Evolutionary conservation across 1,140 invertebrate genomes (phyloP).

Genomic region (Lamellibrachia luymesi): DNA sequence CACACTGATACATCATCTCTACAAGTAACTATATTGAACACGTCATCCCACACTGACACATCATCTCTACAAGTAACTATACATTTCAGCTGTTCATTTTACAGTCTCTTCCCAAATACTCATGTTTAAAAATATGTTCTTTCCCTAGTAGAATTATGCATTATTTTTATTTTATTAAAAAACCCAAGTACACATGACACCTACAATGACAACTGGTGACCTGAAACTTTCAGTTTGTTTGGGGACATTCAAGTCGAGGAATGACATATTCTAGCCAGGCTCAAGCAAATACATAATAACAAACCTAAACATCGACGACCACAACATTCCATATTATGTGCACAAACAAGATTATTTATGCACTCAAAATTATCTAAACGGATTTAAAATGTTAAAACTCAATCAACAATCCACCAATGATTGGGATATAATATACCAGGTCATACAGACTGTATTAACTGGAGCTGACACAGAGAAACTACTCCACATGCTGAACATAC

Average conservation of each 20-base stretch:
- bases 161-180: no score
- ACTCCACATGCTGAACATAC: background rate
- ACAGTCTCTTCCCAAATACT: no score
- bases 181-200: background rate
- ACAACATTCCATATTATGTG: background rate
- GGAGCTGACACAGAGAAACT: background rate
- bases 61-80: no score
- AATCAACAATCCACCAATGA: background rate
- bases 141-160: no score
- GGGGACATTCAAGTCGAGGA: background rate
- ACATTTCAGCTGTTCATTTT: no score
- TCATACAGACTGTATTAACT: background rate
- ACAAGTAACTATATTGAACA: no score
- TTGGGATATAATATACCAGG: background rate
- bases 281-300: background rate
- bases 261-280: background rate
- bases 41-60: no score
- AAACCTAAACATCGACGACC: background rate
- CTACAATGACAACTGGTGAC: background rate
- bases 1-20: no score
- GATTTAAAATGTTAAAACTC: background rate
- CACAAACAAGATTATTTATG: background rate
- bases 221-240: background rate
- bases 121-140: no score
- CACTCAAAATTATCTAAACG: background rate